A percentile compares a stretch with the other conserved stretches of the same genome.
phyloP scores from a whole-genome alignment of 2,888 invertebrate genomes.

The Odontomyia ornata region DNA sequence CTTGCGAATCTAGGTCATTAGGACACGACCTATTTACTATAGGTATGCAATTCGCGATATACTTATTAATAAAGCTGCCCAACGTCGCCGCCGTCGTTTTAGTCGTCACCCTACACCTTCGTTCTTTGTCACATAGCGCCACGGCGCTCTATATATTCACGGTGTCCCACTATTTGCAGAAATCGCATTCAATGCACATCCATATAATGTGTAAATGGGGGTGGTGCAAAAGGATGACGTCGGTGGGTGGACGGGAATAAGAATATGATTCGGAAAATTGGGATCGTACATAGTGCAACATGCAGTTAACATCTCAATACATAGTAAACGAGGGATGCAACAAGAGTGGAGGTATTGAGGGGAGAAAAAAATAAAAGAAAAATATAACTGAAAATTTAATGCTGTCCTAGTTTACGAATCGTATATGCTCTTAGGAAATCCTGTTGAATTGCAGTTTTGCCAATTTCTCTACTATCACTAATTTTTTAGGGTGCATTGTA shows the following conservation, averaged over 20 bases:
- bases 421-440: no score
- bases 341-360: background rate
- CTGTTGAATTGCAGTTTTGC: no score
- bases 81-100: background rate
- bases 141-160: background rate
- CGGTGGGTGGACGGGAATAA: background rate
- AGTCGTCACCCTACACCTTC: background rate
- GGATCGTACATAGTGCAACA: background rate
- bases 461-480: no score
- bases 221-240: no score
- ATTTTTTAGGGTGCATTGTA: background rate
- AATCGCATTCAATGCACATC: slow-evolving; percentile 3
- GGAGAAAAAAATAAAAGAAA: background rate
- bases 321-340: no score
- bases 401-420: no score
- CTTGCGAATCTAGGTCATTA: slow-evolving; percentile 28
- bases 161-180: slow-evolving; percentile 17
- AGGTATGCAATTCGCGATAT: slow-evolving; percentile 15
- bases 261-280: background rate
- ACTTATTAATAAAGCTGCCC: slow-evolving; percentile 17
- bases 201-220: background rate
- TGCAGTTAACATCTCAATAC: background rate
- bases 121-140: background rate
- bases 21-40: slow-evolving; percentile 39
- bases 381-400: background rate